Evolutionary conservation across 2,888 invertebrate species (phyloP).

Genomic region (Lagria hirta): DNA sequence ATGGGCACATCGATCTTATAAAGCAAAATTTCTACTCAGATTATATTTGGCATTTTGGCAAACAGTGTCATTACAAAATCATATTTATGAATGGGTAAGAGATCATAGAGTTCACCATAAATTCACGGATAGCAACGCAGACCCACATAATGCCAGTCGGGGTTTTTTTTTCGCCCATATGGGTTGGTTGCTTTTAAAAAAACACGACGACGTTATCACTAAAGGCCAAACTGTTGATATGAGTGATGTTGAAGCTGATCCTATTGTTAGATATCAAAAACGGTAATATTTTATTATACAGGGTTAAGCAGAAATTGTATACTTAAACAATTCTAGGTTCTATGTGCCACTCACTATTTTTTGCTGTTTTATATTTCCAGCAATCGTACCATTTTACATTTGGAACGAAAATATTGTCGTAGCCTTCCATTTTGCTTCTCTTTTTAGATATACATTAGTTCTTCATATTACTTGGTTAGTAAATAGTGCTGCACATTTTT

Average conservation of each 20-base stretch:
- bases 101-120: conserved; percentile 88
- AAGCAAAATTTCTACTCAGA: conserved; percentile 80
- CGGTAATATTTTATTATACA: too few relatives aligned
- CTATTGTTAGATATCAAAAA: conserved; percentile 80
- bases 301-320: not conserved
- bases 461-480: conserved; percentile 89
- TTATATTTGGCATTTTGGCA: conserved; percentile 77
- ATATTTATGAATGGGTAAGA: conserved; percentile 84
- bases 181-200: conserved; percentile 87
- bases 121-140: conserved; percentile 85
- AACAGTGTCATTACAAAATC: conserved; percentile 85
- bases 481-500: conserved; percentile 86
- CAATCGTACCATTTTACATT: conserved; percentile 70
- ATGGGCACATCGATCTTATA: conserved; percentile 87
- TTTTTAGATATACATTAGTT: conserved; percentile 77
- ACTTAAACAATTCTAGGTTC: conserved; percentile 48
- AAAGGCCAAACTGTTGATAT: conserved; percentile 84
- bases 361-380: conserved; percentile 76
- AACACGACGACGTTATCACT: conserved; percentile 84
- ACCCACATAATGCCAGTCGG: conserved; percentile 83
- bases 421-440: conserved; percentile 69
- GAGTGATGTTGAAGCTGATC: conserved; percentile 83
- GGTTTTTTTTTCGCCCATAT: conserved; percentile 94
- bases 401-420: conserved; percentile 72
- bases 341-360: conserved; percentile 75